A percentile compares a stretch with the other conserved stretches of the same genome.
Evolutionary conservation across 2,113 vertebrate species (phyloP).

Genomic region (Ibidorhyncha struthersii): DNA sequence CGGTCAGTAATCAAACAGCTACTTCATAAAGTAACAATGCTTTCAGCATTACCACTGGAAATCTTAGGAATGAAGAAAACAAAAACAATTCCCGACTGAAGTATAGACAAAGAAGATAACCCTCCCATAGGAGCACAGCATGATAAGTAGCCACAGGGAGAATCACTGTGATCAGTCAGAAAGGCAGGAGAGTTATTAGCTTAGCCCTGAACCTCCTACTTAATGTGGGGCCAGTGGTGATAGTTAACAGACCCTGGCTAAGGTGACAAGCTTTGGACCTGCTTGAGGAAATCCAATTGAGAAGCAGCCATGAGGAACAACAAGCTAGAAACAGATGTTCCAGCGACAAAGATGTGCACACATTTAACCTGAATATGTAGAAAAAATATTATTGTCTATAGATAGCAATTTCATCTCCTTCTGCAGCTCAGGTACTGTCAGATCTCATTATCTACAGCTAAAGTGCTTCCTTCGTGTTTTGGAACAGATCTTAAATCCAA

Average conservation of each 20-base stretch:
- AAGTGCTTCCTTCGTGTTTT: slow-evolving; percentile 32
- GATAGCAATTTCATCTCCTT: slow-evolving; percentile 46
- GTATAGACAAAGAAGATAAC: slow-evolving; percentile 69
- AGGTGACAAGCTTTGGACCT: slow-evolving; percentile 97
- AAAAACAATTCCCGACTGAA: slow-evolving; percentile 39
- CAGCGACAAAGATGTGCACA: slow-evolving; percentile 77
- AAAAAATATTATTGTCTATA: slow-evolving; percentile 66
- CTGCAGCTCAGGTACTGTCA: slow-evolving; percentile 23
- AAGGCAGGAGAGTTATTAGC: slow-evolving; percentile 98
- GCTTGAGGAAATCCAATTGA: slow-evolving; percentile 99
- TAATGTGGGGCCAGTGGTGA: slow-evolving; percentile 95
- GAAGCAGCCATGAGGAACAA: slow-evolving; percentile 99
- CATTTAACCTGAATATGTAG: slow-evolving; percentile 75
- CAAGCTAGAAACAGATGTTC: slow-evolving; percentile 97
- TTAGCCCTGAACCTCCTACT: slow-evolving; percentile 99
- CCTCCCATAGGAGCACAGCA: slow-evolving; percentile 69
- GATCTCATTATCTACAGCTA: slow-evolving; percentile 40
- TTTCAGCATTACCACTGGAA: background rate
- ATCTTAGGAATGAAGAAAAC: slow-evolving; percentile 12
- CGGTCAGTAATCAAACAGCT: background rate
- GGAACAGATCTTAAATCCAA: slow-evolving; percentile 51
- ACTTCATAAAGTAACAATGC: background rate
- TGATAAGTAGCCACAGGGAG: slow-evolving; percentile 73
- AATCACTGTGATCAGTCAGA: slow-evolving; percentile 86
- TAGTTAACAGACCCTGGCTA: slow-evolving; percentile 98